phyloP scores from a whole-genome alignment of 1,140 invertebrate species.

The Tetramorium alpestre region DNA sequence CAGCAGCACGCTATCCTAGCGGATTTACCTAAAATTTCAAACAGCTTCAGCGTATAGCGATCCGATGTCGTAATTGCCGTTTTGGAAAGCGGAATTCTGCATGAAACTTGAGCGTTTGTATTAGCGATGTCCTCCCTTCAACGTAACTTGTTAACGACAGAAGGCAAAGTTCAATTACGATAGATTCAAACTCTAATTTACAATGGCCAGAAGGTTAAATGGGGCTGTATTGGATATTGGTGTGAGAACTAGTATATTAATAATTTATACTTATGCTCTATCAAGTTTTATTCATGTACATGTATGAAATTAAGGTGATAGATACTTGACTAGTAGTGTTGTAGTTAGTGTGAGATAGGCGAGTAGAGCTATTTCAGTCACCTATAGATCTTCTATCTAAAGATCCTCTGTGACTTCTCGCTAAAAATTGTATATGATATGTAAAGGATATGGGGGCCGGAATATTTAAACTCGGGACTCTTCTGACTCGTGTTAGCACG shows the following conservation, averaged over 20 bases:
- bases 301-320: neutral
- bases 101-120: constrained; percentile 16
- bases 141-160: constrained; percentile 17
- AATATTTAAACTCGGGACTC: too few relatives aligned
- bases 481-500: too few relatives aligned
- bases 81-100: constrained; percentile 34
- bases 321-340: too few relatives aligned
- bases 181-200: constrained; percentile 60
- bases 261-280: neutral
- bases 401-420: too few relatives aligned
- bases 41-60: neutral
- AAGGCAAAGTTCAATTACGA: constrained; percentile 55
- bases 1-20: constrained; percentile 14
- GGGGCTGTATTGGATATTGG: neutral
- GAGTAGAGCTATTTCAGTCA: too few relatives aligned
- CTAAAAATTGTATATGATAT: too few relatives aligned
- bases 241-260: constrained; percentile 19
- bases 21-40: constrained; percentile 37
- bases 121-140: neutral
- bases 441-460: too few relatives aligned
- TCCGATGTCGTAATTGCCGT: constrained; percentile 20
- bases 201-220: constrained; percentile 53
- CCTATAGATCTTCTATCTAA: too few relatives aligned
- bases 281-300: neutral
- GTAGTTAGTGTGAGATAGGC: too few relatives aligned